These are phyloP conservation scores for Thalassarche chlororhynchos DNA, from an alignment of 2,113 vertebrate species.

Conservation along the genomic window DNA sequence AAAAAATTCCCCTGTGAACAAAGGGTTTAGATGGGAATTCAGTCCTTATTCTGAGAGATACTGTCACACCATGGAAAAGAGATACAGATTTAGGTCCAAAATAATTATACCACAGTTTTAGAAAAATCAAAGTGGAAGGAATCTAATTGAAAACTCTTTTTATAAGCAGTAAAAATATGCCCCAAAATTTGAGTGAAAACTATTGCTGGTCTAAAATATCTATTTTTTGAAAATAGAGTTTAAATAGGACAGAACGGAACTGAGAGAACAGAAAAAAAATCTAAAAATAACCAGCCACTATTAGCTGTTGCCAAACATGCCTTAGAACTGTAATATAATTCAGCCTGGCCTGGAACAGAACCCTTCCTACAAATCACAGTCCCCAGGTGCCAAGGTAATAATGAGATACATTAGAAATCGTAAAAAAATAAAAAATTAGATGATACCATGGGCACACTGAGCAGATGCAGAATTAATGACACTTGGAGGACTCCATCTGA, in stretches of 20 bases:
- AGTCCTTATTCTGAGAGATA: neutral
- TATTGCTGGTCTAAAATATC: neutral
- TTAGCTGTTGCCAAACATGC: conserved; percentile 42
- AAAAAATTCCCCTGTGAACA: neutral
- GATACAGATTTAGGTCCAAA: neutral
- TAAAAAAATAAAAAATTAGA: neutral
- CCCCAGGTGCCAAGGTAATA: conserved; percentile 17
- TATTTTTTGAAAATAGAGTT: neutral
- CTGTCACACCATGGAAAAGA: neutral
- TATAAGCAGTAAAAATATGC: neutral
- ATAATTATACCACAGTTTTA: neutral
- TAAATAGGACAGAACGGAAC: conserved; percentile 52
- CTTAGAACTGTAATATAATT: conserved; percentile 44
- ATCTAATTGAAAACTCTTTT: neutral
- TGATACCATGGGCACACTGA: neutral
- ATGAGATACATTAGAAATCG: neutral
- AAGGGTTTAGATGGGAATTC: neutral
- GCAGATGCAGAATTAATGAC: neutral
- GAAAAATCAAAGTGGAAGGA: neutral
- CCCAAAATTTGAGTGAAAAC: neutral
- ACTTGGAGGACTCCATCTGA: neutral
- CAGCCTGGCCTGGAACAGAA: conserved; percentile 21
- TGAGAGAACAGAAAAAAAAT: neutral
- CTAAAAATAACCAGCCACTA: conserved; percentile 63
- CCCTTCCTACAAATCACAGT: neutral